Percentiles rank a stretch among this genome's conserved stretches.
Evolutionary conservation across 1,140 invertebrate species (phyloP).

Genomic region (Drosophila nikananu): DNA sequence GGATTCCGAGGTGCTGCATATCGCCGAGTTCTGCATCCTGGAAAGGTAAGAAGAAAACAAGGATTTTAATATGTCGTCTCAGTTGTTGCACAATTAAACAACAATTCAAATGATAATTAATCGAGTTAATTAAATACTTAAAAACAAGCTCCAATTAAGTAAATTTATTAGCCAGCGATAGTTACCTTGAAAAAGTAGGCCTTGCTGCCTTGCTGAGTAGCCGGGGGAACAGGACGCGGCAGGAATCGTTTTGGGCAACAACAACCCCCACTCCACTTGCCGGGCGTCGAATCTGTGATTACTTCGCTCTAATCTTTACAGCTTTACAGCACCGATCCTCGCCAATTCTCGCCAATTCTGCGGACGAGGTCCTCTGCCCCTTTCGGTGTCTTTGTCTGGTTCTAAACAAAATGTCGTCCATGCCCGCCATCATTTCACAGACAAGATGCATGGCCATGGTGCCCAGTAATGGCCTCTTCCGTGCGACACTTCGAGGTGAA

Average conservation of each 20-base stretch:
- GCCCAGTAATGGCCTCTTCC: constrained; percentile 10
- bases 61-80: not conserved
- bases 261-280: constrained; percentile 27
- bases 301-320: constrained; percentile 22
- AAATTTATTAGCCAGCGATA: not conserved
- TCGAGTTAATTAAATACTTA: not conserved
- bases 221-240: constrained; percentile 39
- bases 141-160: not conserved
- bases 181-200: constrained; percentile 75
- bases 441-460: not conserved
- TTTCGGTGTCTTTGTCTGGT: constrained; percentile 28
- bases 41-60: not conserved
- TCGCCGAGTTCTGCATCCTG: constrained; percentile 30
- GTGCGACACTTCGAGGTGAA: constrained; percentile 34
- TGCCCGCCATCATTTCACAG: constrained; percentile 28
- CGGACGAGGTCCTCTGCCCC: not conserved
- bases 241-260: constrained; percentile 47
- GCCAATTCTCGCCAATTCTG: constrained; percentile 6
- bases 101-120: no score
- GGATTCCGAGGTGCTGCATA: constrained; percentile 31
- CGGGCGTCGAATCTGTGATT: constrained; percentile 20
- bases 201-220: constrained; percentile 35
- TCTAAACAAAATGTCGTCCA: constrained; percentile 46
- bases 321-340: constrained; percentile 8
- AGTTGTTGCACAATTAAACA: no score